phyloP scores from a whole-genome alignment of 37 sponge, comb jelly and placozoan genomes.

The Amphimedon queenslandica region DNA sequence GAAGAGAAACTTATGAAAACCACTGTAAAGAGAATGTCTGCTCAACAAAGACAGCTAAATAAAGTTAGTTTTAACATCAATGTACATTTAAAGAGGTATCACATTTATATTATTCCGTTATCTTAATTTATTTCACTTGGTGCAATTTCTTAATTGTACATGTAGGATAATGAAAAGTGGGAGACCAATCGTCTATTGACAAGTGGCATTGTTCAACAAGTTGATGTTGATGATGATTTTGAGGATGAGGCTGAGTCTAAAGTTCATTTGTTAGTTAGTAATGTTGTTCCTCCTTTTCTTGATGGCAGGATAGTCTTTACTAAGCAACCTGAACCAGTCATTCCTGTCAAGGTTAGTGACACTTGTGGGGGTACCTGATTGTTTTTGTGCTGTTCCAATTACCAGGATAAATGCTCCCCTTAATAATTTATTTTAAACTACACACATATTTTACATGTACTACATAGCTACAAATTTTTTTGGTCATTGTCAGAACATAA shows the following conservation, averaged over 20 bases:
- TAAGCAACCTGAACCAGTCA: slow-evolving; percentile 93
- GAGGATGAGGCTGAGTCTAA: slow-evolving; percentile 89
- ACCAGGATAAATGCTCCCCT: no score
- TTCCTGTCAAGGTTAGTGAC: slow-evolving; percentile 82
- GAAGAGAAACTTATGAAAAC: slow-evolving; percentile 88
- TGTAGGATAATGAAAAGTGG: slow-evolving; percentile 96
- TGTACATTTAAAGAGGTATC: no score
- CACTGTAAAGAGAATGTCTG: slow-evolving; percentile 87
- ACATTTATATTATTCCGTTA: not conserved
- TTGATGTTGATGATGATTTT: slow-evolving; percentile 80
- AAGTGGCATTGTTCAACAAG: slow-evolving; percentile 84
- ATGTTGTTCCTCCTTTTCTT: slow-evolving; percentile 98
- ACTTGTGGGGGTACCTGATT: not conserved
- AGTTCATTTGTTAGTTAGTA: slow-evolving; percentile 96
- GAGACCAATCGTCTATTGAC: slow-evolving; percentile 94
- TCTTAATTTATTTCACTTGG: not conserved
- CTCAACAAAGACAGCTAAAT: slow-evolving; percentile 93
- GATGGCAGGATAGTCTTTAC: slow-evolving; percentile 98
- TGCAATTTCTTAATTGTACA: not conserved
- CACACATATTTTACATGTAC: no score
- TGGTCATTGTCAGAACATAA: no score
- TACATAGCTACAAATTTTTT: no score
- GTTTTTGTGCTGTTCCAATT: no score
- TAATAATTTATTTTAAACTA: no score
- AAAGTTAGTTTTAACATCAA: no score